These are phyloP conservation scores for Rhinolophus sinicus DNA, from an alignment of 2,113 vertebrate genomes.

Conservation along the genomic window DNA sequence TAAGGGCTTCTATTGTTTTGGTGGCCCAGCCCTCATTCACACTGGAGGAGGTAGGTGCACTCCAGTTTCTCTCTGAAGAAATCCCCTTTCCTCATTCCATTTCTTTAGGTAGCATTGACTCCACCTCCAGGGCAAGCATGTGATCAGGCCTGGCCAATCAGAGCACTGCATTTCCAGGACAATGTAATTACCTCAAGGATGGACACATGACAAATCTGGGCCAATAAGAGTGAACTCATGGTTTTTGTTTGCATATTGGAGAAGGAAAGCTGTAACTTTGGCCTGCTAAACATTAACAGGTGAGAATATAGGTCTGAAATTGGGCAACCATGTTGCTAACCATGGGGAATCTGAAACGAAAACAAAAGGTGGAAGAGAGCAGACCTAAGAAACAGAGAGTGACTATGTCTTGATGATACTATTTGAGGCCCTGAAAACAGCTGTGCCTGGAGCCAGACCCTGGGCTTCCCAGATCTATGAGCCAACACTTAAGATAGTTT, in stretches of 20 bases:
- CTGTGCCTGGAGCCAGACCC: background rate
- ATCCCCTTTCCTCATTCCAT: background rate
- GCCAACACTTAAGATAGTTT: background rate
- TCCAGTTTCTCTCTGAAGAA: background rate
- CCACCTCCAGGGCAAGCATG: background rate
- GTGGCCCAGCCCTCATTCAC: background rate
- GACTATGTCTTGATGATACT: too few relatives aligned
- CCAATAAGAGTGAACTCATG: background rate
- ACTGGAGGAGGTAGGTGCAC: too few relatives aligned
- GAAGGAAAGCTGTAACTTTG: background rate
- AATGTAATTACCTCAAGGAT: background rate
- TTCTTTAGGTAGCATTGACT: background rate
- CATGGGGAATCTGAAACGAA: background rate
- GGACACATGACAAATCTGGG: background rate
- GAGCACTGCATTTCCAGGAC: background rate
- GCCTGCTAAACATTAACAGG: background rate
- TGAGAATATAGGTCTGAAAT: background rate
- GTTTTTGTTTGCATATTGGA: background rate
- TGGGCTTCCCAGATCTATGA: background rate
- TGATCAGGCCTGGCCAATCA: background rate
- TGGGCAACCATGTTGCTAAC: background rate
- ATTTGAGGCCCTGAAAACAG: background rate
- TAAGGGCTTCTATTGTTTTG: background rate
- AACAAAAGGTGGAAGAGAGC: background rate
- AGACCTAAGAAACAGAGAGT: background rate